These are phyloP conservation scores for Poeciliopsis presidionis DNA, from an alignment of 2,797 vertebrate species.

Conservation along the genomic window DNA sequence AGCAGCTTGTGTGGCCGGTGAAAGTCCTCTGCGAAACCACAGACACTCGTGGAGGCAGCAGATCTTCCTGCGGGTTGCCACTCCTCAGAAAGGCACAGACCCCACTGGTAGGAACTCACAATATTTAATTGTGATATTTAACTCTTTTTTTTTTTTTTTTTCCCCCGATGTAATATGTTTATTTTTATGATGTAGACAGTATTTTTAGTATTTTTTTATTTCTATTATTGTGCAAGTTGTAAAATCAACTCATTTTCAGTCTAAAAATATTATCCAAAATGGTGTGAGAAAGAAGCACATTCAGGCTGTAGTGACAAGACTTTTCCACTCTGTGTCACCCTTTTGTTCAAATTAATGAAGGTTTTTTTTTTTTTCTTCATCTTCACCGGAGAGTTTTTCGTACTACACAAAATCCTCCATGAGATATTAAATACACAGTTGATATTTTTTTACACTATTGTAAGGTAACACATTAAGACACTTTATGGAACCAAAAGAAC, in stretches of 20 bases:
- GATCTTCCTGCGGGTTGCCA: slow-evolving; percentile 96
- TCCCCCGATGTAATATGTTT: background rate
- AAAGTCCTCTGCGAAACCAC: slow-evolving; percentile 85
- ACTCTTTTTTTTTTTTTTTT: background rate
- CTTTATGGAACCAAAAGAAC: background rate
- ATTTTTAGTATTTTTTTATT: background rate
- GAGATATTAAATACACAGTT: background rate
- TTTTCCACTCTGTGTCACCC: slow-evolving; percentile 51
- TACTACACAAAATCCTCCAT: too few species aligned
- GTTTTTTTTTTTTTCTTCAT: background rate
- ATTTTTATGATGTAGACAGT: background rate
- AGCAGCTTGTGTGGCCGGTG: slow-evolving; percentile 55
- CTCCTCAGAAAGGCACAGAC: slow-evolving; percentile 92
- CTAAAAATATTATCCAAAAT: background rate
- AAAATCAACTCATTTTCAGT: background rate
- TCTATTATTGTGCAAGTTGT: background rate
- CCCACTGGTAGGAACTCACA: slow-evolving; percentile 66
- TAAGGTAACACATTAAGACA: background rate
- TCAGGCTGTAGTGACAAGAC: slow-evolving; percentile 23
- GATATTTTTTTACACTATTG: background rate
- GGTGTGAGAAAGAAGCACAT: background rate
- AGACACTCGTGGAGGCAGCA: slow-evolving; percentile 98
- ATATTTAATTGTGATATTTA: background rate
- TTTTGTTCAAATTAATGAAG: slow-evolving; percentile 19
- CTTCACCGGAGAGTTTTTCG: background rate